phyloP scores from a whole-genome alignment of 1,140 invertebrate species.

The Pissodes strobi region DNA sequence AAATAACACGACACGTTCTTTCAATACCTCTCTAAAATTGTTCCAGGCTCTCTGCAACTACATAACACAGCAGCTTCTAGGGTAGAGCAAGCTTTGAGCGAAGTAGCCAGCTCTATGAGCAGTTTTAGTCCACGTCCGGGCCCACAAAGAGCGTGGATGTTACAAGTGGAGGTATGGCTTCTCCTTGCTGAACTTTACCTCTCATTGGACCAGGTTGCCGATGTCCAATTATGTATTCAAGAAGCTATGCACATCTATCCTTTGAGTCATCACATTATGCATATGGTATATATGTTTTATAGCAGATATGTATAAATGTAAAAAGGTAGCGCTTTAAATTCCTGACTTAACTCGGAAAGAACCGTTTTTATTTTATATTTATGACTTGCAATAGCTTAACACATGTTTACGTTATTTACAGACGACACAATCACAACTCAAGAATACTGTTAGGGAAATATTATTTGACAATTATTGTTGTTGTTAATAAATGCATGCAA shows the following conservation, averaged over 20 bases:
- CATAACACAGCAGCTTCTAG: conserved; percentile 83
- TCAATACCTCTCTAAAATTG: too few species aligned
- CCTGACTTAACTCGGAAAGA: too few species aligned
- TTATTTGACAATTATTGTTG: too few species aligned
- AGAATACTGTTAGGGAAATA: too few species aligned
- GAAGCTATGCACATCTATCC: conserved; percentile 88
- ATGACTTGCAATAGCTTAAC: too few species aligned
- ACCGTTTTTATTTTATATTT: too few species aligned
- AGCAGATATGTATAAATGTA: too few species aligned
- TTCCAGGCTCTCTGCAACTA: conserved; percentile 78
- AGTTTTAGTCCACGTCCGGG: conserved; percentile 75
- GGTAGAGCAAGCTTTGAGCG: conserved; percentile 88
- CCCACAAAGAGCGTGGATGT: conserved; percentile 74
- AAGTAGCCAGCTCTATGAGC: conserved; percentile 84
- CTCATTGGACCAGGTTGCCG: conserved; percentile 73
- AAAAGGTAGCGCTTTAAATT: too few species aligned
- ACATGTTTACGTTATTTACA: too few species aligned
- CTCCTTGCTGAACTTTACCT: conserved; percentile 86
- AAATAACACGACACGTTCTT: too few species aligned
- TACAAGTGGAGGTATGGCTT: conserved; percentile 87
- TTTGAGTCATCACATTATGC: conserved; percentile 89
- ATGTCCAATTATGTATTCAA: conserved; percentile 83
- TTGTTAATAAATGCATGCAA: too few species aligned
- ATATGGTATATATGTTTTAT: conserved; percentile 70
- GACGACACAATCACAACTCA: too few species aligned